Percentiles rank a stretch among this genome's conserved stretches.
phyloP scores from a whole-genome alignment of 2,888 invertebrate genomes.

The Acrobasis repandana region DNA sequence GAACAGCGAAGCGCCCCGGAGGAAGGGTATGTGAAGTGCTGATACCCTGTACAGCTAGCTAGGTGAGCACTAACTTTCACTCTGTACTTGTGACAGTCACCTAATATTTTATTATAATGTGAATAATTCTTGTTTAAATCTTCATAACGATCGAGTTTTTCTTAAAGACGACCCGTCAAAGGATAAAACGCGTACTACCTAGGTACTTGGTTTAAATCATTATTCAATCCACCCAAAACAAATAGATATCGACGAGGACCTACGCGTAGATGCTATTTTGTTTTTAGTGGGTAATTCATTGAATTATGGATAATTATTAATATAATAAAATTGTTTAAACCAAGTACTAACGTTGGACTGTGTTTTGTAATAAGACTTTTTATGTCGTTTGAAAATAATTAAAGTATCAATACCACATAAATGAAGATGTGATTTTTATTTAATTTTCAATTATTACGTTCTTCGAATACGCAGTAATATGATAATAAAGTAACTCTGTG shows the following conservation, averaged over 20 bases:
- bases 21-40: constrained; percentile 65
- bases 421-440: not conserved
- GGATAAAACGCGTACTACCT: too few relatives aligned
- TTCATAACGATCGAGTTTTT: too few relatives aligned
- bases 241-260: too few relatives aligned
- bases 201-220: too few relatives aligned
- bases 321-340: not conserved
- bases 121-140: too few relatives aligned
- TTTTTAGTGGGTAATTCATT: too few relatives aligned
- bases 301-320: not conserved
- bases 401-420: not conserved
- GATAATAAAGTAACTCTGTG: not conserved
- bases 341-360: not conserved
- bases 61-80: constrained; percentile 39
- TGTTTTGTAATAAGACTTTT: not conserved
- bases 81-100: not conserved
- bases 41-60: constrained; percentile 27
- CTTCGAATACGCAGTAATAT: not conserved
- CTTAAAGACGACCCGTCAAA: too few relatives aligned
- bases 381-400: not conserved
- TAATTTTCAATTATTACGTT: too few relatives aligned
- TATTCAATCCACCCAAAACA: too few relatives aligned
- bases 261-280: too few relatives aligned
- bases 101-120: too few relatives aligned
- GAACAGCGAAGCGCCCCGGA: constrained; percentile 43